Evolutionary conservation across 2,888 invertebrate genomes (phyloP), one percentile per base, ranked within the genome.

Genomic region (Thymelicus lineola): DNA sequence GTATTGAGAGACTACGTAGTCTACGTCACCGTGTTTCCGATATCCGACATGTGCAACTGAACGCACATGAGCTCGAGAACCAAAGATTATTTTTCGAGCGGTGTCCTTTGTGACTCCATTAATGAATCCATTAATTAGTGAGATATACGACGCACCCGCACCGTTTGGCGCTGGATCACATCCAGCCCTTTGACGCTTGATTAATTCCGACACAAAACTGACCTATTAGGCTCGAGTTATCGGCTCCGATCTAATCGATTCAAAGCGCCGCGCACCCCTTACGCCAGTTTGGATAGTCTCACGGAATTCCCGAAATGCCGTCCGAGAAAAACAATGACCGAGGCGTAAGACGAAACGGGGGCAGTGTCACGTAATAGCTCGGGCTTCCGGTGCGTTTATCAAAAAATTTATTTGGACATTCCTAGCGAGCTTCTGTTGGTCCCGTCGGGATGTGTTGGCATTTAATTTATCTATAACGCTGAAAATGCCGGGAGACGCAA

Each of bases 381-480:
- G 77, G 84, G 89, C 90, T 93, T 93, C 93, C 93, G 93, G 90
- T 91, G 83, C 87, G 88, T 91, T 87, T 88, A 88, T 91, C 91
- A 91, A 91, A 93, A 91, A 91, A 88, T 86, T 88, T 93, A 91
- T 91, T 92, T 85, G 89, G 88, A 82, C 90, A 93, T 93, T 91
- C 91, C 89, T 83, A 80, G 86, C 90, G 90, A 82, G 85, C 84
- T 83, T 80, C 84, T 82, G 86, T 85, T 87, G 84, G 87, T 82
- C 77, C 82, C 81, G 82, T 73, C 82, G 84, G 87, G 88, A 86
- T 89, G 86, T 90, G 91, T 86, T 85, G 92, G 91, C 88, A 90
- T 93, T 92, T 90, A 91, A 93, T 92, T 92, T 92, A 93, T 93
- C 91, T 92, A 89, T 88, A 85, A 83, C 85, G 85, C 87, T 86